Evolutionary conservation across 2,797 vertebrate species (phyloP).

Genomic region (Pyrocephalus nanus): DNA sequence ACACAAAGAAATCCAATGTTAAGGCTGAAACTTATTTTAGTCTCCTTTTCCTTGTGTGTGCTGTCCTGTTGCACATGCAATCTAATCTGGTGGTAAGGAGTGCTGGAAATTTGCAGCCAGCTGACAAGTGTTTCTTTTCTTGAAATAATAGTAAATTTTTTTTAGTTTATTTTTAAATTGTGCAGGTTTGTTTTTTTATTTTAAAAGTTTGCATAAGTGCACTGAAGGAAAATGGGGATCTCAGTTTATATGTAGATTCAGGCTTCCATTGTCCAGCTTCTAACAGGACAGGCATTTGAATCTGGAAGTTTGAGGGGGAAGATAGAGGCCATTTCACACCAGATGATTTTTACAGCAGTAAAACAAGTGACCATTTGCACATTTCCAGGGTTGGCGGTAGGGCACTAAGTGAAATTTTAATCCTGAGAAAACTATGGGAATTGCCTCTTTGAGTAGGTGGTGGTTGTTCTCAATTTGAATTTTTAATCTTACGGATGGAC

Average conservation of each 20-base stretch:
- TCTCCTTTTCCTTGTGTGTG: not conserved
- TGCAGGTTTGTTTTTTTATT: not conserved
- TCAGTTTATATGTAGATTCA: not conserved
- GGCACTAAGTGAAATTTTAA: not conserved
- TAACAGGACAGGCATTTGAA: not conserved
- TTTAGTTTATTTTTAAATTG: not conserved
- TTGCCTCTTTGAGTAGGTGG: not conserved
- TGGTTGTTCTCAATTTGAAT: not conserved
- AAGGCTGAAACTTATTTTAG: not conserved
- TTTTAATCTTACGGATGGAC: not conserved
- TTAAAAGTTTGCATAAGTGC: not conserved
- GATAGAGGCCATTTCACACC: not conserved
- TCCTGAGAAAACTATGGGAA: not conserved
- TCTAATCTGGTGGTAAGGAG: not conserved
- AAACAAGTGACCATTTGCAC: not conserved
- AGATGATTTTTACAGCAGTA: not conserved
- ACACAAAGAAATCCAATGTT: not conserved
- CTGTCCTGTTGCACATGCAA: not conserved
- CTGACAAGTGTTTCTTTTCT: not conserved
- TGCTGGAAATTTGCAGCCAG: not conserved
- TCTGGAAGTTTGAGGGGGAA: not conserved
- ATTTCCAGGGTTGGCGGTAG: not conserved
- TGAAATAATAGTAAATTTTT: not conserved
- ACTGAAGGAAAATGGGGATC: not conserved
- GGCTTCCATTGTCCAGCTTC: not conserved